phyloP scores from a whole-genome alignment of 2,113 vertebrate genomes.

The Passerina amoena region DNA sequence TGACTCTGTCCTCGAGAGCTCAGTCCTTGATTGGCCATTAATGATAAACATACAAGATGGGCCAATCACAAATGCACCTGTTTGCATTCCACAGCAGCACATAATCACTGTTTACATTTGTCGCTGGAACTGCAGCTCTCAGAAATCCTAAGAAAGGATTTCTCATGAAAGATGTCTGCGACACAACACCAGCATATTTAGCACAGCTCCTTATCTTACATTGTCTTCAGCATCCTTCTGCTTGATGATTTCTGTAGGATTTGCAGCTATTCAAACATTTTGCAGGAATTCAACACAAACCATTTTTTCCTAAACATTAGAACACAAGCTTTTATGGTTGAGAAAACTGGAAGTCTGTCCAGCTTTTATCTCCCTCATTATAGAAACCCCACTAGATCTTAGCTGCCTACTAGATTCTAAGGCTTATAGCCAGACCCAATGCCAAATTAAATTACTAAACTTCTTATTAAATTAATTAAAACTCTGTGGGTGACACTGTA shows the following conservation, averaged over 20 bases:
- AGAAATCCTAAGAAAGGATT: no score
- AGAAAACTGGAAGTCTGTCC: not conserved
- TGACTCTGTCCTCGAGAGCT: no score
- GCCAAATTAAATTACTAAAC: not conserved
- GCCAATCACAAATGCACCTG: no score
- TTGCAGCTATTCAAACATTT: not conserved
- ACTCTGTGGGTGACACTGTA: not conserved
- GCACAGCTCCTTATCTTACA: not conserved
- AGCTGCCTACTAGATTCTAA: constrained; percentile 22
- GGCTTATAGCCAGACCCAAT: not conserved
- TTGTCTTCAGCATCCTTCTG: not conserved
- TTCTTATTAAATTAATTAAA: not conserved
- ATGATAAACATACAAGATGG: no score
- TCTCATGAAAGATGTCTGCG: no score
- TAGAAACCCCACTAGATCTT: constrained; percentile 17
- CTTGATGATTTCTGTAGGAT: not conserved
- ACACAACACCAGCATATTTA: not conserved
- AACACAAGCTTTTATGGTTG: not conserved
- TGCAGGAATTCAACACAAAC: not conserved
- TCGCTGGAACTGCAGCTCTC: no score
- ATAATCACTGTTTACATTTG: no score
- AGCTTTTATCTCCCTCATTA: not conserved
- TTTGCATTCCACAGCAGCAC: no score
- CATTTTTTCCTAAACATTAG: not conserved
- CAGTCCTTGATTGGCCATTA: no score